Evolutionary conservation across 2,113 vertebrate species (phyloP), one percentile per base, ranked within the genome.

Genomic region (Anhinga rufa): DNA sequence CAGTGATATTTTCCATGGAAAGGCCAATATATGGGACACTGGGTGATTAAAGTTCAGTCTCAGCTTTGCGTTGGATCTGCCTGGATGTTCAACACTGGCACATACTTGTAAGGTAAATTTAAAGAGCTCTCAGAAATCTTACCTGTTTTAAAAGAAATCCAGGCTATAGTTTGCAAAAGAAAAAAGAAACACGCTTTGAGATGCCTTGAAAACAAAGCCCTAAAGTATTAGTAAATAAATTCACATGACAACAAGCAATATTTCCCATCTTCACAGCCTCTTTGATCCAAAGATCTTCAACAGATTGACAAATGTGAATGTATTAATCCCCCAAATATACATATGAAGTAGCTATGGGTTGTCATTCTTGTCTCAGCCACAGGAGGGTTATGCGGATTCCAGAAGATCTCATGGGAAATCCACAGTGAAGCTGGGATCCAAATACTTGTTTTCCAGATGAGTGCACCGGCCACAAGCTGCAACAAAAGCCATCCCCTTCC

Each of bases 91-190:
- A 79, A 65, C 19, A 92, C 52, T 34, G 40, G 34, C 34, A 89
- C 36, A 21, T 7, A 55, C 14, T 86, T 38, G 77, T 28, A 82
- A 80, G 91, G 46, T 70, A 68, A 54, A 94, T 78, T 75, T 26
- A 94, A 96, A 94, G 89, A 90, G 78, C 78, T 86, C 78, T 92
- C 77, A 58, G 81, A 96, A 91, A 91, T 79, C 95, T 96, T 92
- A 94, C 81, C 84, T 82, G 77, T 95, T 97, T 97, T 95, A 85
- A 95, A 97, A 96, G 92, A 96, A 93, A 96, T 94, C 93, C 93
- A 94, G 76, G 95, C 95, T 95, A 93, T 64, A 88, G 86, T 93
- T 90, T 96, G 92, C 90, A 93, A 93, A 96, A 93, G 68, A 88
- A 86, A 85, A 86, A 93, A 95, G 66, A 95, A 96, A 93, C 44